Evolutionary conservation across 1,140 invertebrate species (phyloP).

Genomic region (Melipona quadrifasciata): DNA sequence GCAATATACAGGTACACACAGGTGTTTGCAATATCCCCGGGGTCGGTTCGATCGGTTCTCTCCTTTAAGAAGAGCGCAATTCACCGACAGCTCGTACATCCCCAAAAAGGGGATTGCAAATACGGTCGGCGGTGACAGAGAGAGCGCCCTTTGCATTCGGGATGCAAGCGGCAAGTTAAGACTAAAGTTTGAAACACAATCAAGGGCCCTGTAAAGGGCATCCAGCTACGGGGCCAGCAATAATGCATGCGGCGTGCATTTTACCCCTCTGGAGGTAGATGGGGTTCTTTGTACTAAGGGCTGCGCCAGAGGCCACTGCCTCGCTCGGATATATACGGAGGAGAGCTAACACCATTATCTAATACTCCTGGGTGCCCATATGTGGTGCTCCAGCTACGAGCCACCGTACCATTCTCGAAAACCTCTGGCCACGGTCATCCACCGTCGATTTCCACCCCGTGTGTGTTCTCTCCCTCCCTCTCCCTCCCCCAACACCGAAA

Average conservation of each 20-base stretch:
- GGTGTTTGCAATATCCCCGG: conserved; percentile 36
- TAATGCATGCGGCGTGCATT: conserved; percentile 68
- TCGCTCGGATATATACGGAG: conserved; percentile 58
- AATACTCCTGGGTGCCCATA: conserved; percentile 79
- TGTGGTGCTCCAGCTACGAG: conserved; percentile 78
- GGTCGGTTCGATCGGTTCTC: neutral
- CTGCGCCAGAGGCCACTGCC: conserved; percentile 62
- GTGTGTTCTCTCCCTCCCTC: neutral
- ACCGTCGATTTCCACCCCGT: conserved; percentile 8
- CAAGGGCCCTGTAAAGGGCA: conserved; percentile 55
- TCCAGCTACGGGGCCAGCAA: conserved; percentile 64
- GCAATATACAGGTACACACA: conserved; percentile 32
- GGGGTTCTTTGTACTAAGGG: conserved; percentile 74
- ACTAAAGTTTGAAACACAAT: conserved; percentile 73
- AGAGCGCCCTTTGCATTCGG: conserved; percentile 46
- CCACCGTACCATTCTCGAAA: conserved; percentile 76
- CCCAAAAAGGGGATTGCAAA: conserved; percentile 45
- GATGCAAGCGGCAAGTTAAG: conserved; percentile 52
- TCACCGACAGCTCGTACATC: conserved; percentile 24
- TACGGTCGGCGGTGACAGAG: conserved; percentile 39
- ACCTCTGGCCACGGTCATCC: conserved; percentile 56
- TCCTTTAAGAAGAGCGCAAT: conserved; percentile 46
- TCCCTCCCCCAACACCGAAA: too few species aligned
- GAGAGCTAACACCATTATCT: conserved; percentile 80
- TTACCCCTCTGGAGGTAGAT: conserved; percentile 64